These are phyloP conservation scores for Platyura marginata DNA, from an alignment of 1,140 invertebrate species.

Conservation along the genomic window DNA sequence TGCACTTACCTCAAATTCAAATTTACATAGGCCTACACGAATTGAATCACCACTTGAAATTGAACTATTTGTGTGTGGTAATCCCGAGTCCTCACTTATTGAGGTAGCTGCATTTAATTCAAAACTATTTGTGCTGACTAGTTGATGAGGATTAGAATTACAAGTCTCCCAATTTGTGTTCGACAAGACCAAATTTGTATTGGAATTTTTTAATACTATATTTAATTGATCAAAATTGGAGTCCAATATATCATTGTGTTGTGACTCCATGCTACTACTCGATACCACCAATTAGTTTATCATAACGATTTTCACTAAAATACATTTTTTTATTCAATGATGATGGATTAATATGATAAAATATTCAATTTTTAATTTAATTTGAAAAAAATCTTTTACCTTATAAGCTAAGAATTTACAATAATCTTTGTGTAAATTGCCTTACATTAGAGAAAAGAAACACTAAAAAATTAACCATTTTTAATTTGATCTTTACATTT, in stretches of 20 bases:
- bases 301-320: too few relatives aligned
- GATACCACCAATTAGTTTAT: too few relatives aligned
- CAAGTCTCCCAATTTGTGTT: background rate
- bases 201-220: background rate
- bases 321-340: too few relatives aligned
- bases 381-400: too few relatives aligned
- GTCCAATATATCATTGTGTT: background rate
- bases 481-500: too few relatives aligned
- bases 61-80: slow-evolving; percentile 33
- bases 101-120: slow-evolving; percentile 21
- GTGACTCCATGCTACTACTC: too few relatives aligned
- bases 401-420: too few relatives aligned
- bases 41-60: slow-evolving; percentile 33
- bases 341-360: too few relatives aligned
- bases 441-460: too few relatives aligned
- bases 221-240: background rate
- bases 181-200: background rate
- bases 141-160: background rate
- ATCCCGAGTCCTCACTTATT: slow-evolving; percentile 31
- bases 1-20: slow-evolving; percentile 28
- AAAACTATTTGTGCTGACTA: slow-evolving; percentile 21
- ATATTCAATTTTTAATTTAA: too few relatives aligned
- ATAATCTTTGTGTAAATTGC: too few relatives aligned
- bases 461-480: too few relatives aligned
- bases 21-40: slow-evolving; percentile 25